phyloP scores from a whole-genome alignment of 2,797 vertebrate species.

The Enoplosus armatus region DNA sequence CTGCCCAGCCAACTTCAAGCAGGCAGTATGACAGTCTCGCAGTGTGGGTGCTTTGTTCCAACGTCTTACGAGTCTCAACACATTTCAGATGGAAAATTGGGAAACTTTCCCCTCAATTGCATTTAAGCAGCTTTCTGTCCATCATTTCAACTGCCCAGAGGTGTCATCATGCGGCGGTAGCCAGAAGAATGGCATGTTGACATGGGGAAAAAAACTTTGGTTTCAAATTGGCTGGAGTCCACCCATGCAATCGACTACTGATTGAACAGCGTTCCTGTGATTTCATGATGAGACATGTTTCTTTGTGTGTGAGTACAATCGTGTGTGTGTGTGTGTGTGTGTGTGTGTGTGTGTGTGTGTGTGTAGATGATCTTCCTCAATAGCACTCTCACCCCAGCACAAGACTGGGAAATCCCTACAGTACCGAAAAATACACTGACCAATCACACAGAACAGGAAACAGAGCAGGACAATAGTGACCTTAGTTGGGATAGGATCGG shows the following conservation, averaged over 20 bases:
- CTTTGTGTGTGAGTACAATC: constrained; percentile 60
- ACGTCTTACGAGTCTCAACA: constrained; percentile 66
- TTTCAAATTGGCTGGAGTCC: constrained; percentile 68
- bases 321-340: constrained; percentile 31
- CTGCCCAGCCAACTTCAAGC: constrained; percentile 39
- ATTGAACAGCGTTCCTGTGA: constrained; percentile 48
- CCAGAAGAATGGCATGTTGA: constrained; percentile 61
- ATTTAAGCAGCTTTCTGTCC: constrained; percentile 73
- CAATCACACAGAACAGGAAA: constrained; percentile 9
- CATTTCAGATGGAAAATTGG: constrained; percentile 59
- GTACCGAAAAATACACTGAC: constrained; percentile 11
- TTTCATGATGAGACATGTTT: constrained; percentile 65
- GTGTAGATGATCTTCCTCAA: constrained; percentile 16
- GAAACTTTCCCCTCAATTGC: constrained; percentile 72
- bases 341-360: constrained; percentile 27
- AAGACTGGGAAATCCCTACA: constrained; percentile 22
- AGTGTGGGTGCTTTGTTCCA: constrained; percentile 67
- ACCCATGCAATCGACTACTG: constrained; percentile 33
- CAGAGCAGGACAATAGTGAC: not conserved
- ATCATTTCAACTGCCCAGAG: constrained; percentile 58
- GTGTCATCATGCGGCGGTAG: constrained; percentile 60
- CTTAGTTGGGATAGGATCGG: not conserved
- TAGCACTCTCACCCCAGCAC: constrained; percentile 22
- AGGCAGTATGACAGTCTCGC: constrained; percentile 51
- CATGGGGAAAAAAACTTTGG: constrained; percentile 58